Evolutionary conservation across 35 echinoderm and acorn worm genomes (phyloP), one percentile per base, ranked within the genome.

Genomic region (Eucidaris tribuloides): DNA sequence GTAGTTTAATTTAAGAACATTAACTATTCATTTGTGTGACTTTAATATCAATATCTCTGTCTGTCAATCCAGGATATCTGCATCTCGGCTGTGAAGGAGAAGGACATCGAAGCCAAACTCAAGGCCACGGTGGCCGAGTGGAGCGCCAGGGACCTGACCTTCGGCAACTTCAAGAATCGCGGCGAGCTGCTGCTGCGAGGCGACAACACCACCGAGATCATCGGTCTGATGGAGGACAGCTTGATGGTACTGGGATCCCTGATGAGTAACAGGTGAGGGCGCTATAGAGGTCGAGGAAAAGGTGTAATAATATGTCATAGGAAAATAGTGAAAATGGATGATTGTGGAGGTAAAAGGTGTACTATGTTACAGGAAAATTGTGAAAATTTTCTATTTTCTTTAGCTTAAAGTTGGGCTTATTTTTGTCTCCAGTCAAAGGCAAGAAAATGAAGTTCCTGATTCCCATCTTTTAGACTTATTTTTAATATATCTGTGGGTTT

Each of bases 101-200:
- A 99, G 77, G 96, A 99, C 84, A 99, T 99, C 65, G 96, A 99
- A 70, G 96, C 96, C 58, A 99, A 99, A 62, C 87, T 99, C 25
- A 99, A 99, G 65, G 82, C 70, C 4, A 84, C 83, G 4, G 84
- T 99, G 42, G 96, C 96, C 37, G 96, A 99, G 83, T 99, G 96
- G 96, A 93, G 96, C 31, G 90, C 96, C 20, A 79, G 91, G 23
- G 83, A 90, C 46, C 66, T 99, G 7, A 90, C 89, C 43, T 99
- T 99, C 58, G 96, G 70, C 30, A 93, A 93, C 84, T 99, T 99
- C 60, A 99, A 99, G 86, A 99, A 93, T 38, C 87, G 96, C 19
- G 96, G 96, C 41, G 96, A 99, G 87, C 96, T 99, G 14, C 80
- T 99, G 22, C 87, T 99, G 5, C 62, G 96, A 32, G 96, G 96